Conservation (phyloP, 2,113 vertebrate species). For the Brachionichthys hirsutus region DNA sequence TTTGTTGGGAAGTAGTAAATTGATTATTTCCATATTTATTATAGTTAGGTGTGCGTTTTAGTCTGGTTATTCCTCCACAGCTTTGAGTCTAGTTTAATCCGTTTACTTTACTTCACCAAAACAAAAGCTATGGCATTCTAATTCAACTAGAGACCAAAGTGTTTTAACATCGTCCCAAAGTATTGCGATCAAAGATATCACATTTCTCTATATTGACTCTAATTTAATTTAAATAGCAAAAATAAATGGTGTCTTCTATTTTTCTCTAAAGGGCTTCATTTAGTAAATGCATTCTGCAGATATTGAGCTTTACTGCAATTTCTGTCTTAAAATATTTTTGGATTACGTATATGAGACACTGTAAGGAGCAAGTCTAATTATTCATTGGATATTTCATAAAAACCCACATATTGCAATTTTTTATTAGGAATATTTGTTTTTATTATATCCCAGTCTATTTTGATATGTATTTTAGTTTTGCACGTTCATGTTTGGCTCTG, state of each 20-base stretch:
- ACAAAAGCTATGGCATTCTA: conserved; percentile 6
- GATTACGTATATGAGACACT: conserved; percentile 5
- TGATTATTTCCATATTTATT: conserved; percentile 1
- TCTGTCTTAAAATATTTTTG: conserved; percentile 18
- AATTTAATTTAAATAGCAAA: too few species aligned
- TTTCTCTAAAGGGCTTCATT: conserved; percentile 16
- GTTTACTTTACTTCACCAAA: background rate
- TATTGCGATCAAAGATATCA: conserved; percentile 15
- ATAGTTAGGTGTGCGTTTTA: too few species aligned
- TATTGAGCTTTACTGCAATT: background rate
- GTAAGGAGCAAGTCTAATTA: conserved; percentile 8
- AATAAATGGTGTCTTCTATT: too few species aligned
- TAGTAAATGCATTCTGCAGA: conserved; percentile 8
- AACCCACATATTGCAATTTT: background rate
- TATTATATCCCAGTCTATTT: conserved; percentile 5
- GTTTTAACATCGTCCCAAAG: conserved; percentile 7
- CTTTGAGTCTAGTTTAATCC: background rate
- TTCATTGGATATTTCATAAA: conserved; percentile 3
- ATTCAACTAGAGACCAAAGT: conserved; percentile 36
- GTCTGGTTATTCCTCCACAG: background rate
- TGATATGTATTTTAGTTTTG: conserved; percentile 21
- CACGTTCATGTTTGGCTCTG: conserved; percentile 20
- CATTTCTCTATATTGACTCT: too few species aligned
- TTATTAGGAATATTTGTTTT: conserved; percentile 1
- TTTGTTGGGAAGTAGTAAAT: background rate